Percentiles rank a stretch among this genome's conserved stretches.
Conservation (phyloP, 2,113 vertebrate species). For the Capra hircus region DNA sequence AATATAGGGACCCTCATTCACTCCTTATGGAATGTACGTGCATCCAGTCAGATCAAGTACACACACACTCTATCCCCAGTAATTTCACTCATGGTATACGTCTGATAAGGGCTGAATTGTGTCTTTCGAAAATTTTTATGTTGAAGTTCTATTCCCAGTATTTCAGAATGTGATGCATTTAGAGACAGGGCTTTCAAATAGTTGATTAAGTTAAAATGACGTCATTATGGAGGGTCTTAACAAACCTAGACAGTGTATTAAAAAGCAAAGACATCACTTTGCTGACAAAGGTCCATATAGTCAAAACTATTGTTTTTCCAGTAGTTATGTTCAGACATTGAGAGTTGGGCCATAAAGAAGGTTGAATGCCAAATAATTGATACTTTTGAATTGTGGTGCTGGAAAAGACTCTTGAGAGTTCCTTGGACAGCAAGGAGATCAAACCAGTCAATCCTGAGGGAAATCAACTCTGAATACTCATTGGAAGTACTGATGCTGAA, state of each 20-base stretch:
- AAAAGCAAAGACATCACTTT: background rate
- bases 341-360: background rate
- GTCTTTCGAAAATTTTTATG: background rate
- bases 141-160: background rate
- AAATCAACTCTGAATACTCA: background rate
- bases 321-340: background rate
- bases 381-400: background rate
- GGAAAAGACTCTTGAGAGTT: background rate
- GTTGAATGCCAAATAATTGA: background rate
- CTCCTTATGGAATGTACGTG: background rate
- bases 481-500: background rate
- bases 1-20: background rate
- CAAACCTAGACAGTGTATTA: background rate
- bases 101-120: background rate
- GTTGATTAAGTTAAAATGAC: background rate
- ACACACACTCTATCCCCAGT: background rate
- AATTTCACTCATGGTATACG: background rate
- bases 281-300: background rate
- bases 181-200: background rate
- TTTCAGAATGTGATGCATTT: background rate
- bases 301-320: background rate
- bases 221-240: background rate
- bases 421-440: background rate
- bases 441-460: background rate
- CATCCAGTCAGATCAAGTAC: background rate